These are phyloP conservation scores for Drosophila miranda DNA, from an alignment of 1,140 invertebrate species.

Conservation along the genomic window DNA sequence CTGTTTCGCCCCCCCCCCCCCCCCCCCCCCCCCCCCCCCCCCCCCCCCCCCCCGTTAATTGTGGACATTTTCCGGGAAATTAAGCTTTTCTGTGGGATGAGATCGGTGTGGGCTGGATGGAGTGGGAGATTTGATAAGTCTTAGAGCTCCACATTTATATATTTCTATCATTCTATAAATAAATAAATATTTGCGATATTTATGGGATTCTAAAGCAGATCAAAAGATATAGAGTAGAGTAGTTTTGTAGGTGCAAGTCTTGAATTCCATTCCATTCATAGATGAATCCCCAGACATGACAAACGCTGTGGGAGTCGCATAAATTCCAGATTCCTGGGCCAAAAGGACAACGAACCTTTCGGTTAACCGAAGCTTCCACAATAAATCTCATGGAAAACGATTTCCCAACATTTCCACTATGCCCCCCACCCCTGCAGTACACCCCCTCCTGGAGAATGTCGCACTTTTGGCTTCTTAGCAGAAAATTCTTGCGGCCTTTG, in stretches of 20 bases:
- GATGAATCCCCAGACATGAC: constrained; percentile 42
- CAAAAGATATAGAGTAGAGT: too few species aligned
- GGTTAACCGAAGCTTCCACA: constrained; percentile 72
- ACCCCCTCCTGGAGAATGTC: not conserved
- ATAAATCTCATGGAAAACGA: constrained; percentile 79
- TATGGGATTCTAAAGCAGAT: too few species aligned
- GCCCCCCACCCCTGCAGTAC: too few species aligned
- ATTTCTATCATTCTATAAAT: too few species aligned
- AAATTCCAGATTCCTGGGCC: constrained; percentile 51
- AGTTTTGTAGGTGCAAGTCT: constrained; percentile 62
- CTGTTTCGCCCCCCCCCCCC: constrained; percentile 30
- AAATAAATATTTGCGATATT: too few species aligned
- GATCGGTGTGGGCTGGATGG: not conserved
- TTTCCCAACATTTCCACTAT: constrained; percentile 48
- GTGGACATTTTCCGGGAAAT: constrained; percentile 81
- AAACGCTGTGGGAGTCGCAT: constrained; percentile 58
- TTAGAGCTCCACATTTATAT: not conserved
- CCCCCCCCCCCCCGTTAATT: constrained; percentile 61
- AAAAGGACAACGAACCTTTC: constrained; percentile 22
- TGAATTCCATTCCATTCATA: constrained; percentile 36
- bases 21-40: constrained; percentile 37
- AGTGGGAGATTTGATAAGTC: not conserved
- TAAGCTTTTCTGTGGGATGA: constrained; percentile 57
- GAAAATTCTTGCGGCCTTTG: constrained; percentile 74
- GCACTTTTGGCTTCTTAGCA: constrained; percentile 58